Conservation (phyloP, 2,113 vertebrate genomes). For the Sialia sialis region DNA sequence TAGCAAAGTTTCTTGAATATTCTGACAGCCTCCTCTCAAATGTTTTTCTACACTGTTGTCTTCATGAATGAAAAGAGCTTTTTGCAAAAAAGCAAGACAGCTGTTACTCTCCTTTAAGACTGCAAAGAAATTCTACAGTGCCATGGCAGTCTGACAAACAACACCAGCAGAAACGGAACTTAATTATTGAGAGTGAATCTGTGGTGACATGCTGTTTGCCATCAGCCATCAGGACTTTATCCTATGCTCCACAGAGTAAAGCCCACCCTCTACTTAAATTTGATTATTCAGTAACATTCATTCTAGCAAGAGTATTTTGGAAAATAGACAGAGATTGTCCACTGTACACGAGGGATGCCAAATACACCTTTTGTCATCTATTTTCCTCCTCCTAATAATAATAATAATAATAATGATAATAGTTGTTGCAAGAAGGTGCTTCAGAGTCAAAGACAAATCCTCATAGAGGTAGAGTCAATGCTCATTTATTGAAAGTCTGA, state of each 20-base stretch:
- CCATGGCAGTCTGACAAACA: neutral
- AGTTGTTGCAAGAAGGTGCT: too few relatives aligned
- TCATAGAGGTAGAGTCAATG: too few relatives aligned
- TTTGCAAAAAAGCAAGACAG: neutral
- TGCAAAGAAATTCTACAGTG: neutral
- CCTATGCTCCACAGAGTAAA: neutral
- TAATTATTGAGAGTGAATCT: neutral
- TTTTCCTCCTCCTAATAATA: neutral
- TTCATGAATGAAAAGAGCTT: neutral
- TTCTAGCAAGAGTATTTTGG: neutral
- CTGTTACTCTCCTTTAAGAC: neutral
- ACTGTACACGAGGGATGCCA: neutral
- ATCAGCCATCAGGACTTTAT: neutral
- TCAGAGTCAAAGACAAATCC: too few relatives aligned
- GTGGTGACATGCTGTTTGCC: neutral
- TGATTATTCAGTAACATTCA: neutral
- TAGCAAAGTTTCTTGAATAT: neutral
- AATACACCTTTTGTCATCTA: neutral
- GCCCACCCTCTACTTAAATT: neutral
- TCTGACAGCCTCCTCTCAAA: neutral
- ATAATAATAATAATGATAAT: too few relatives aligned
- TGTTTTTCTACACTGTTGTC: neutral
- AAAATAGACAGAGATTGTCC: neutral
- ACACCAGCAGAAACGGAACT: rapidly evolving
- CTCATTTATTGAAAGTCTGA: too few relatives aligned